These are phyloP conservation scores for Lycorma delicatula DNA, from an alignment of 1,140 invertebrate species.

Conservation along the genomic window DNA sequence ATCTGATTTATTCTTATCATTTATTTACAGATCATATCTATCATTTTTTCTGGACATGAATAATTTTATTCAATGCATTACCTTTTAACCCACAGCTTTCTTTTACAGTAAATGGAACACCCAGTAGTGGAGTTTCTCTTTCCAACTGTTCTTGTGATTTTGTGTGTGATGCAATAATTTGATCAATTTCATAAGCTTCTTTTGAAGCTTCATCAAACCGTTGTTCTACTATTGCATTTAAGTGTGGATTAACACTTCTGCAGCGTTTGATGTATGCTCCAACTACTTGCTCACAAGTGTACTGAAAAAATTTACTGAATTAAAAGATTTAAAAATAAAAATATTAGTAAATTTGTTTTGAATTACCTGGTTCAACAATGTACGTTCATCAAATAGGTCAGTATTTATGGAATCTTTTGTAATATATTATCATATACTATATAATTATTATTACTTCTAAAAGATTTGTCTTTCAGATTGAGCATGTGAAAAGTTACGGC, in stretches of 20 bases:
- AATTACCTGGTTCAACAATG: no score
- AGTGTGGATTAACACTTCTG: slow-evolving; percentile 51
- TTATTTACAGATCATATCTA: no score
- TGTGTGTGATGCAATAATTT: slow-evolving; percentile 35
- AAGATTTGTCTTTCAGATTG: no score
- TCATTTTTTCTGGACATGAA: slow-evolving; percentile 29
- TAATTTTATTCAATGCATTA: slow-evolving; percentile 41
- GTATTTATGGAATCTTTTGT: no score
- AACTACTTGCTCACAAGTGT: slow-evolving; percentile 51
- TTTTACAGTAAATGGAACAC: slow-evolving; percentile 58
- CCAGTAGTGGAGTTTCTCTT: slow-evolving; percentile 49
- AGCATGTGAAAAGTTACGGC: no score
- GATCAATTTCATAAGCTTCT: slow-evolving; percentile 47
- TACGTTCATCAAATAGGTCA: no score
- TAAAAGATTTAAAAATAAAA: no score
- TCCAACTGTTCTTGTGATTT: slow-evolving; percentile 39
- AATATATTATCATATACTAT: no score
- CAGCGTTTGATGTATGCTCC: slow-evolving; percentile 54
- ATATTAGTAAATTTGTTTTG: no score
- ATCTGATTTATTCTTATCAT: neutral
- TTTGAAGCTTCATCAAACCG: slow-evolving; percentile 52
- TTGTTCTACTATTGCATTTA: slow-evolving; percentile 60
- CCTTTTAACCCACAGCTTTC: slow-evolving; percentile 57
- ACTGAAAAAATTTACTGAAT: no score
- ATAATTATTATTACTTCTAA: no score